phyloP scores from a whole-genome alignment of 37 sponge, comb jelly and placozoan genomes.

The Oopsacas minuta region DNA sequence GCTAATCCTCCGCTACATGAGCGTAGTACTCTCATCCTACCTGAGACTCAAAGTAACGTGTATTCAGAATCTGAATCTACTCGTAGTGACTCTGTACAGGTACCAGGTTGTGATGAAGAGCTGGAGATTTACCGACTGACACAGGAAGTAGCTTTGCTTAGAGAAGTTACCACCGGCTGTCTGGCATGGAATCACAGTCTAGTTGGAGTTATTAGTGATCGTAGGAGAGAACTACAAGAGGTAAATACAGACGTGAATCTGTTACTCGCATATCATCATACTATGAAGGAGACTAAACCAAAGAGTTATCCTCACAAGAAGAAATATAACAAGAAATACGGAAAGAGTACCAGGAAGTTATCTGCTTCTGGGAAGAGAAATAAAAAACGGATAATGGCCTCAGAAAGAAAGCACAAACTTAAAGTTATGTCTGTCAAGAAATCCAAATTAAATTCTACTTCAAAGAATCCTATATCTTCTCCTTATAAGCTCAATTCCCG shows the following conservation, averaged over 20 bases:
- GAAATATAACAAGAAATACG: neutral
- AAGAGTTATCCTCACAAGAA: neutral
- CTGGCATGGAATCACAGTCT: constrained; percentile 15
- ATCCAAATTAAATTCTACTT: neutral
- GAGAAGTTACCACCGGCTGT: neutral
- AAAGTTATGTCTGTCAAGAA: neutral
- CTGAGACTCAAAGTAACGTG: neutral
- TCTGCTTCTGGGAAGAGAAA: neutral
- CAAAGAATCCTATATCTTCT: neutral
- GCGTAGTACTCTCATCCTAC: neutral
- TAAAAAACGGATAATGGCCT: neutral
- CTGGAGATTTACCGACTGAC: neutral
- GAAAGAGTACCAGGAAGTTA: neutral
- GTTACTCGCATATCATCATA: neutral
- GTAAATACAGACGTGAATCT: neutral
- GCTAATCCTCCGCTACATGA: neutral
- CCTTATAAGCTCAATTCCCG: neutral
- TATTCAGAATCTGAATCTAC: neutral
- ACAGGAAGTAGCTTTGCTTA: neutral
- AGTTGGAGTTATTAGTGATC: neutral
- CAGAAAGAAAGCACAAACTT: neutral
- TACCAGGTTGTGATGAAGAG: neutral
- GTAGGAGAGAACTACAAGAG: constrained; percentile 8
- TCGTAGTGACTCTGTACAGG: neutral
- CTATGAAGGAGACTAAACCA: neutral